A percentile compares a stretch with the other conserved stretches of the same genome.
These are phyloP conservation scores for Lipophrys pholis DNA, from an alignment of 2,113 vertebrate species.

Conservation along the genomic window DNA sequence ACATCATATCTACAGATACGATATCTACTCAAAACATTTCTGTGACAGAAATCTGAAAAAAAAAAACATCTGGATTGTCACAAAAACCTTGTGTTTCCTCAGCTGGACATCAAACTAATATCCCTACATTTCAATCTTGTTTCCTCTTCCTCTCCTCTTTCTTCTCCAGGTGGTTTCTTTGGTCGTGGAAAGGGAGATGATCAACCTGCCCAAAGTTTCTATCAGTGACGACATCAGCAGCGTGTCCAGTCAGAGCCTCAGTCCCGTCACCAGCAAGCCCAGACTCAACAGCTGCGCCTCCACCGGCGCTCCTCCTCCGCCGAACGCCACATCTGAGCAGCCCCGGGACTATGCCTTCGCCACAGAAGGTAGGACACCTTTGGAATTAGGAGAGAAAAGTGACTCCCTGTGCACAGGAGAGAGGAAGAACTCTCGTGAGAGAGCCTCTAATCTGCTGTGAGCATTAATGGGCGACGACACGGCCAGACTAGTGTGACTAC, in stretches of 20 bases:
- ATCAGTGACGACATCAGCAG: conserved; percentile 54
- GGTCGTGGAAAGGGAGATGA: conserved; percentile 82
- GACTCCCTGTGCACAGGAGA: neutral
- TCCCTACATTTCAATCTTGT: too few species aligned
- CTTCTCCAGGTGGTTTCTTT: conserved; percentile 82
- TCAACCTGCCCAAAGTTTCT: conserved; percentile 45
- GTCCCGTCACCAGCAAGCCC: conserved; percentile 31
- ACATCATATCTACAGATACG: too few species aligned
- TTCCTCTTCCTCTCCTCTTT: too few species aligned
- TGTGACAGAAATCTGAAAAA: too few species aligned
- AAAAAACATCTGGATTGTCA: too few species aligned
- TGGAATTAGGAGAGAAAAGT: too few species aligned
- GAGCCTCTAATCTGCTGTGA: conserved; percentile 27
- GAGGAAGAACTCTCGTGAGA: neutral
- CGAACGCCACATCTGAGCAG: conserved; percentile 63
- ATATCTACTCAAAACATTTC: too few species aligned
- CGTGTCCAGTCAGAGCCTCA: conserved; percentile 27
- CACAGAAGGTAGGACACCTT: conserved; percentile 82
- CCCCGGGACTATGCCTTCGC: conserved; percentile 82
- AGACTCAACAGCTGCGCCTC: conserved; percentile 66
- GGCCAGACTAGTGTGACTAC: neutral
- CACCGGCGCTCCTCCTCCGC: conserved; percentile 78
- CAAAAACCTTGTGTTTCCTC: too few species aligned
- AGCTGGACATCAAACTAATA: too few species aligned
- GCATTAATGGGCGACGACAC: neutral